Percentiles rank a stretch among this genome's conserved stretches.
Evolutionary conservation across 2,888 invertebrate genomes (phyloP).

Genomic region (Anthoptus insignis): DNA sequence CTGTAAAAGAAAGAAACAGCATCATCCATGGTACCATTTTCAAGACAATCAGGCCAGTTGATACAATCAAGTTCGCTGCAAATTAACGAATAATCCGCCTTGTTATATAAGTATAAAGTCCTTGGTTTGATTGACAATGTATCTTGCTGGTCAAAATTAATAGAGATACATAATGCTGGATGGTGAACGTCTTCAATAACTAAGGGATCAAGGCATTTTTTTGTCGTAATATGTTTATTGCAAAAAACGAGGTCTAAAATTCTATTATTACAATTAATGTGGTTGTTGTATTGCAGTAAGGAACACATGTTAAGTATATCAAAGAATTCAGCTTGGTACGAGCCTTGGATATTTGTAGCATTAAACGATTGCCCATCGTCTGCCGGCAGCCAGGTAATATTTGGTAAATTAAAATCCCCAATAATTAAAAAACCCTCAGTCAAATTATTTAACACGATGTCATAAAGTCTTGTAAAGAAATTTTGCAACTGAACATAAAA

Average conservation of each 20-base stretch:
- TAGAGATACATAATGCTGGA: not conserved
- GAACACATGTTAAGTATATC: slow-evolving; percentile 16
- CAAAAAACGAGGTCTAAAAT: slow-evolving; percentile 25
- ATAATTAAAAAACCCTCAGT: slow-evolving; percentile 16
- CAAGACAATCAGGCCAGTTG: not conserved
- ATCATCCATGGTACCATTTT: not conserved
- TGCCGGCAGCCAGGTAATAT: slow-evolving; percentile 17
- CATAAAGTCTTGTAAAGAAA: slow-evolving; percentile 2
- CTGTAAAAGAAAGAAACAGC: not conserved
- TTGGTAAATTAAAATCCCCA: slow-evolving; percentile 32
- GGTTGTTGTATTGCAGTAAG: slow-evolving; percentile 19
- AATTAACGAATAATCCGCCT: not conserved
- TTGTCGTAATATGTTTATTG: not conserved
- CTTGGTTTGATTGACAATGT: not conserved
- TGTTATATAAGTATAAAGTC: not conserved
- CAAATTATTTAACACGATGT: not conserved
- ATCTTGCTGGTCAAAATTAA: not conserved
- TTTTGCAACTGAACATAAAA: slow-evolving; percentile 11
- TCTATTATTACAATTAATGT: slow-evolving; percentile 15
- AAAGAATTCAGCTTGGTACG: slow-evolving; percentile 6
- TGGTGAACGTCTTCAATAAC: not conserved
- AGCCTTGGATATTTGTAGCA: slow-evolving; percentile 5
- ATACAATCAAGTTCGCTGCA: not conserved
- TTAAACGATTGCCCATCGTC: not conserved
- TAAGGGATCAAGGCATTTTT: not conserved